Percentiles rank a stretch among this genome's conserved stretches.
phyloP scores from a whole-genome alignment of 2,797 vertebrate species.

The Calcarius lapponicus region DNA sequence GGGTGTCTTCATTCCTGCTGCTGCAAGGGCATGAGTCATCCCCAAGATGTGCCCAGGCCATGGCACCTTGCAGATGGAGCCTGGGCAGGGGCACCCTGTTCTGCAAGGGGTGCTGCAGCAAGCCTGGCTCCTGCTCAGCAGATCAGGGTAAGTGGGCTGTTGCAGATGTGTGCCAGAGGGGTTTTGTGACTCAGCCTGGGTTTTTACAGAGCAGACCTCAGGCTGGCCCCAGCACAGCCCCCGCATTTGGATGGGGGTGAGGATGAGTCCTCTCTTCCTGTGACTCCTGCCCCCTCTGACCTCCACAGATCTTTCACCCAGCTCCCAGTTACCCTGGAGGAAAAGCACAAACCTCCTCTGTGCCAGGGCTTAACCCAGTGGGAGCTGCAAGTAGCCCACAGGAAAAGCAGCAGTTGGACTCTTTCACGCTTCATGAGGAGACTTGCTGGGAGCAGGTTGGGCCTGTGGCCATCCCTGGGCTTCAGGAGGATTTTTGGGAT shows the following conservation, averaged over 20 bases:
- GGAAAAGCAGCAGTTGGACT: background rate
- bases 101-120: background rate
- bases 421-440: background rate
- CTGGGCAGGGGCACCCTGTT: background rate
- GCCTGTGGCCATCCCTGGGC: background rate
- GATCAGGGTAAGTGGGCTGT: background rate
- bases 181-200: background rate
- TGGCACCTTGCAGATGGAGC: background rate
- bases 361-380: background rate
- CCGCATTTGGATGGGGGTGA: fast-evolving
- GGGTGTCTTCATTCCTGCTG: background rate
- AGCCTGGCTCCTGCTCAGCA: background rate
- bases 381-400: background rate
- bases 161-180: background rate
- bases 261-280: background rate
- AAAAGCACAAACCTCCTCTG: background rate
- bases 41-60: fast-evolving
- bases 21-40: background rate
- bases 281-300: background rate
- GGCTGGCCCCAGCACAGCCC: background rate
- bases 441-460: background rate
- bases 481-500: background rate
- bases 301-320: background rate
- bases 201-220: background rate
- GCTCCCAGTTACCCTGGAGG: background rate